These are phyloP conservation scores for Phylloscopus trochiloides DNA, from an alignment of 2,113 vertebrate species.

Conservation along the genomic window DNA sequence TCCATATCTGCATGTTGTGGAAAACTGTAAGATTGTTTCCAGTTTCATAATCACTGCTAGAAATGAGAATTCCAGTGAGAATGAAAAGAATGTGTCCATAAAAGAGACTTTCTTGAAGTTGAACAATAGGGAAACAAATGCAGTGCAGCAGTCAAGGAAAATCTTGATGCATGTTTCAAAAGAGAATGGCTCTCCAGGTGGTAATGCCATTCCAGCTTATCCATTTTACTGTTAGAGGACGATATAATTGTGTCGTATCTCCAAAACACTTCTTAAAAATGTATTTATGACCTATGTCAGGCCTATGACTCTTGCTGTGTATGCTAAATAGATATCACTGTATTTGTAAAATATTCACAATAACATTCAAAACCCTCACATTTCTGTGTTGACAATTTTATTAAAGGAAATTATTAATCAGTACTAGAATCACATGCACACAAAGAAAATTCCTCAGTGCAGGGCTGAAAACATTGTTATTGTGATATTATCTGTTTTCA, in stretches of 20 bases:
- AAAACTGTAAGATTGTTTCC: not conserved
- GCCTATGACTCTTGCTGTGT: not conserved
- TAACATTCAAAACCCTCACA: not conserved
- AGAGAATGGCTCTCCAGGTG: not conserved
- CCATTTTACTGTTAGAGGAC: not conserved
- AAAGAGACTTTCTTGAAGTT: not conserved
- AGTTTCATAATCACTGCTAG: not conserved
- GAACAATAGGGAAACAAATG: not conserved
- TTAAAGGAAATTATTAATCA: not conserved
- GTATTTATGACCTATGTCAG: not conserved
- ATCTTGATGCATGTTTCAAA: not conserved
- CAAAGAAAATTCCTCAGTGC: not conserved
- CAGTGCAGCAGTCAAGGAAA: not conserved
- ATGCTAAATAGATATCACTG: not conserved
- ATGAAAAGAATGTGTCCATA: not conserved
- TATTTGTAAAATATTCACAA: not conserved
- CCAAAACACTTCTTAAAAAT: not conserved
- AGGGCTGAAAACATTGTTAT: not conserved
- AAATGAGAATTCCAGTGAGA: not conserved
- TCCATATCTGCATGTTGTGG: not conserved
- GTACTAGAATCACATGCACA: not conserved
- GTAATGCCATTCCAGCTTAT: not conserved
- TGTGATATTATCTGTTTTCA: not conserved
- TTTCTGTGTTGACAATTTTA: not conserved
- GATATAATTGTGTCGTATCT: not conserved